A percentile compares a stretch with the other conserved stretches of the same genome.
Evolutionary conservation across 2,113 vertebrate species (phyloP).

Genomic region (Willisornis vidua): DNA sequence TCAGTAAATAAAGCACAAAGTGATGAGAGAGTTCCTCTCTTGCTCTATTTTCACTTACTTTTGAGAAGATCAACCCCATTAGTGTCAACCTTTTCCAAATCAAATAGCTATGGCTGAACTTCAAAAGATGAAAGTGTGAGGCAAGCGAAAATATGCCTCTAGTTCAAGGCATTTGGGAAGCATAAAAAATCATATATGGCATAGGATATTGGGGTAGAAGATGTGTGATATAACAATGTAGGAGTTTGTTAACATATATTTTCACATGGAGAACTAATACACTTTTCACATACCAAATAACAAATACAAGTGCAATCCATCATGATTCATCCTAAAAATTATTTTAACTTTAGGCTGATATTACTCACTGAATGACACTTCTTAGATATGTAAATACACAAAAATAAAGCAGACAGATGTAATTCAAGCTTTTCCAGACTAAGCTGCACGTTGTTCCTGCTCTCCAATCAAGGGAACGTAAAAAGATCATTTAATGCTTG

Average conservation of each 20-base stretch:
- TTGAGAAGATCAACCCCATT: neutral
- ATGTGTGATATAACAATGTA: neutral
- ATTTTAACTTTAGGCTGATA: neutral
- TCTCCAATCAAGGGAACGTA: neutral
- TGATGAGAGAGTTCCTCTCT: neutral
- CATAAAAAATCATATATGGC: neutral
- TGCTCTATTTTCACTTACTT: neutral
- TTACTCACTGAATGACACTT: neutral
- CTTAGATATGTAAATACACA: neutral
- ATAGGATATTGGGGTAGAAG: neutral
- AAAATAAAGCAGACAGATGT: constrained; percentile 7
- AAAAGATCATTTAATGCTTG: neutral
- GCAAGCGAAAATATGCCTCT: neutral
- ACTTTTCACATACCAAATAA: neutral
- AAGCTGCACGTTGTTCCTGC: neutral
- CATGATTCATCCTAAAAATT: constrained; percentile 8
- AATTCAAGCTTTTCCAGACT: neutral
- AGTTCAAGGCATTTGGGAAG: neutral
- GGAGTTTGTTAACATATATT: neutral
- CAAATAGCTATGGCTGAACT: neutral
- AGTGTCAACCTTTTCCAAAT: neutral
- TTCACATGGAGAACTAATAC: neutral
- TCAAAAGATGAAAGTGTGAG: neutral
- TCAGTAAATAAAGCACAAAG: neutral
- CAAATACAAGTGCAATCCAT: neutral